Percentiles rank a stretch among this genome's conserved stretches.
Evolutionary conservation across 1,140 invertebrate species (phyloP).

Genomic region (Pseudomyrmex dendroicus): DNA sequence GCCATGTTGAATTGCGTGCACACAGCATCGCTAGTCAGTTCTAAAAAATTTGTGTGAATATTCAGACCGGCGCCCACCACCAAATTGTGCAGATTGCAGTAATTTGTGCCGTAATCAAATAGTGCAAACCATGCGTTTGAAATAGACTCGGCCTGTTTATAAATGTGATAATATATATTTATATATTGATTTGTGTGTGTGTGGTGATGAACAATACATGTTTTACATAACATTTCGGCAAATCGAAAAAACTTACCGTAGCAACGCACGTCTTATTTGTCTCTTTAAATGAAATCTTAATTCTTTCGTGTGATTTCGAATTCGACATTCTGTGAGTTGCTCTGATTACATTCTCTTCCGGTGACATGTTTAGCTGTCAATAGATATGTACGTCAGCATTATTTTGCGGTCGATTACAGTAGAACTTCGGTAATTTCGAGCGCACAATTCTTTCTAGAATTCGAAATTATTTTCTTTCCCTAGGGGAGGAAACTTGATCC

Average conservation of each 20-base stretch:
- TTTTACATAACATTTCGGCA: background rate
- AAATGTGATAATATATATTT: too few relatives aligned
- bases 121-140: constrained; percentile 69
- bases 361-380: constrained; percentile 41
- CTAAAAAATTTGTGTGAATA: constrained; percentile 58
- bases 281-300: constrained; percentile 47
- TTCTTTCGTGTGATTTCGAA: constrained; percentile 36
- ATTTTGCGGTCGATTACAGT: background rate
- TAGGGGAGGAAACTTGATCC: too few relatives aligned
- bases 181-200: too few relatives aligned
- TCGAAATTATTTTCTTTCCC: too few relatives aligned
- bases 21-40: constrained; percentile 63
- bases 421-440: too few relatives aligned
- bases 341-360: constrained; percentile 57
- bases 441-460: too few relatives aligned
- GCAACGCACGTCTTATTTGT: constrained; percentile 51
- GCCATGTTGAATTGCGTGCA: constrained; percentile 74
- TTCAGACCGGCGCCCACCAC: constrained; percentile 63
- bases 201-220: too few relatives aligned
- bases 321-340: constrained; percentile 27
- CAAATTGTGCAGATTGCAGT: constrained; percentile 74
- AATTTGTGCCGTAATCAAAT: constrained; percentile 71
- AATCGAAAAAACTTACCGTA: constrained; percentile 36
- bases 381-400: background rate
- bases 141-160: constrained; percentile 61